These are phyloP conservation scores for Cancer borealis DNA, from an alignment of 2,888 invertebrate species.

Conservation along the genomic window DNA sequence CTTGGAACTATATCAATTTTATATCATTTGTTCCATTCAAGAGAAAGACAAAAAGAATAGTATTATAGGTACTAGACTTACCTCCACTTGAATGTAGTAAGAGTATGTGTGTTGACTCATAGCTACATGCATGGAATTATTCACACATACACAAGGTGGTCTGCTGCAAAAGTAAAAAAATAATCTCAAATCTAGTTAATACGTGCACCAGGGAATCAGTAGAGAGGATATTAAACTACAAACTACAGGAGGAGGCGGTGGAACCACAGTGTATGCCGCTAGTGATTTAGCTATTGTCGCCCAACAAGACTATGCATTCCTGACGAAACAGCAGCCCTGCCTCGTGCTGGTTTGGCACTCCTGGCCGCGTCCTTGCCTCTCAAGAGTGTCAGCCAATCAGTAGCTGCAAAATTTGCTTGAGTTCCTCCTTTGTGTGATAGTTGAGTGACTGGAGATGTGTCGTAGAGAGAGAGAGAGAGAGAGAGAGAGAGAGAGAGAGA, in stretches of 20 bases:
- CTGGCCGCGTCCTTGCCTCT: background rate
- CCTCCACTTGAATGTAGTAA: background rate
- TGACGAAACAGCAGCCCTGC: background rate
- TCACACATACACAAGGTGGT: background rate
- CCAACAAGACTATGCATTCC: background rate
- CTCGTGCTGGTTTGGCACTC: background rate
- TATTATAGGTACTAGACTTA: background rate
- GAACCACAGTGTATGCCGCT: background rate
- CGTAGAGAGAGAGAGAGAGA: slow-evolving; percentile 26
- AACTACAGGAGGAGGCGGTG: background rate
- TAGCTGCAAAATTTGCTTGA: too few species aligned
- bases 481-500: background rate
- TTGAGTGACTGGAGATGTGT: too few species aligned
- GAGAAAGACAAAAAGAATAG: background rate
- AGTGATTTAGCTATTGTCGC: background rate
- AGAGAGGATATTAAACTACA: background rate
- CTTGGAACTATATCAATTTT: background rate
- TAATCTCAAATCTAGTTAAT: background rate
- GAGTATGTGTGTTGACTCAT: background rate
- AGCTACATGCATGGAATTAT: background rate
- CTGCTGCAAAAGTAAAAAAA: background rate
- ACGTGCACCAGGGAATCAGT: background rate
- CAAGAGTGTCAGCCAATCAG: too few species aligned
- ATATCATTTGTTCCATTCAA: background rate
- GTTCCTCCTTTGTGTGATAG: too few species aligned